Conservation (phyloP, 2,113 vertebrate species). For the Nycticryphes semicollaris region DNA sequence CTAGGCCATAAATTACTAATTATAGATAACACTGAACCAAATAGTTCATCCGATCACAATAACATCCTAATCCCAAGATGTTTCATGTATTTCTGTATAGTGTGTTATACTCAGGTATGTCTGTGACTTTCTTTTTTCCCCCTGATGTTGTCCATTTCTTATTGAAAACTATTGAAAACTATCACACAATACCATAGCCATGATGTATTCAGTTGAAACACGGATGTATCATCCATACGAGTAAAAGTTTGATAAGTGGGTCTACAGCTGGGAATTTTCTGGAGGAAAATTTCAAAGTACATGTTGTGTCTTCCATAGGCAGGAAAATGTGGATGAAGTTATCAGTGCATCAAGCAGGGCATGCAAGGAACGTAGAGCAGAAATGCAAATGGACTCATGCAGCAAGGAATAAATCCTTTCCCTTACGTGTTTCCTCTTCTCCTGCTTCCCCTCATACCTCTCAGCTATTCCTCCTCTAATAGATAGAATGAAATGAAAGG, state of each 20-base stretch:
- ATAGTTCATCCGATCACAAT: conserved; percentile 20
- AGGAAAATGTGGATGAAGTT: neutral
- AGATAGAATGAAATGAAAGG: neutral
- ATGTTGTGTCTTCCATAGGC: neutral
- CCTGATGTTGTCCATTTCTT: neutral
- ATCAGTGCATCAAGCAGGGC: neutral
- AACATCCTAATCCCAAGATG: conserved; percentile 35
- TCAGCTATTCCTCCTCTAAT: conserved; percentile 13
- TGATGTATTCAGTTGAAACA: neutral
- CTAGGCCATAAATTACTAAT: conserved; percentile 59
- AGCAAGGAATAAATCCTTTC: neutral
- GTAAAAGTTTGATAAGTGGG: neutral
- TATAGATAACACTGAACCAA: conserved; percentile 52
- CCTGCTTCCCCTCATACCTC: neutral
- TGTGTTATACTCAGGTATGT: neutral
- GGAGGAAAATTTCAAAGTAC: neutral
- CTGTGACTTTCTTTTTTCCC: neutral
- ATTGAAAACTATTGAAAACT: neutral
- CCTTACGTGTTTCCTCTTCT: neutral
- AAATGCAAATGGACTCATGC: neutral
- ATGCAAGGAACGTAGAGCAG: neutral
- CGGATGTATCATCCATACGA: neutral
- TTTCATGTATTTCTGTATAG: conserved; percentile 10
- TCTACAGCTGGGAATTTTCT: neutral
- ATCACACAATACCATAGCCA: too few relatives aligned